These are phyloP conservation scores for Kryptolebias ocellatus DNA, from an alignment of 2,797 vertebrate genomes.

Conservation along the genomic window DNA sequence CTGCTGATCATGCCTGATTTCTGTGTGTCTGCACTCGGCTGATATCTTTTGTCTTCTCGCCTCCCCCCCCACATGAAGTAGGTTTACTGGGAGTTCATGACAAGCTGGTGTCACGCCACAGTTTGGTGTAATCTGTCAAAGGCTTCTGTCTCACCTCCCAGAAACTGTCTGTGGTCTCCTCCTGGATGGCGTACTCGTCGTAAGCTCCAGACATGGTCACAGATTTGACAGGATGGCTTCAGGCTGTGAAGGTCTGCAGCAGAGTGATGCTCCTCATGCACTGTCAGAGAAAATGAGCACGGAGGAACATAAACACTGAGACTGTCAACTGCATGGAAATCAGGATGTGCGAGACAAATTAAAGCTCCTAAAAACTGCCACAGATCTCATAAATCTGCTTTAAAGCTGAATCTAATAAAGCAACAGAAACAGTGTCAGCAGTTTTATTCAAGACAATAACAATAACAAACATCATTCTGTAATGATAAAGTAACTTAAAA, in stretches of 20 bases:
- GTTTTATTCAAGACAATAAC: no score
- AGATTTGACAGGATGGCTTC: conserved; percentile 61
- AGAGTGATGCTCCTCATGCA: conserved; percentile 62
- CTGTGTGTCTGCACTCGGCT: neutral
- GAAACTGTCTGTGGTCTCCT: conserved; percentile 95
- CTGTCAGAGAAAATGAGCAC: conserved; percentile 47
- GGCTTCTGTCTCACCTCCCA: conserved; percentile 90
- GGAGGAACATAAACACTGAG: conserved; percentile 26
- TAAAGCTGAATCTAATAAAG: neutral
- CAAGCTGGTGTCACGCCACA: conserved; percentile 4
- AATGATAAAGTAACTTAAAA: no score
- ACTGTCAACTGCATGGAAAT: neutral
- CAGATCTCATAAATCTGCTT: neutral
- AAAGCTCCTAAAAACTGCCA: neutral
- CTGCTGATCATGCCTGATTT: conserved; percentile 15
- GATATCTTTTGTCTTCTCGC: neutral
- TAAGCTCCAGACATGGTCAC: conserved; percentile 92
- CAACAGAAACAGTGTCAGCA: neutral
- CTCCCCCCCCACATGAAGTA: neutral
- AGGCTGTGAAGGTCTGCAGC: conserved; percentile 62
- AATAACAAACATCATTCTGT: no score
- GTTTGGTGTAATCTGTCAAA: conserved; percentile 36
- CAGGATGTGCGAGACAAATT: neutral
- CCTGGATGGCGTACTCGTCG: conserved; percentile 86
- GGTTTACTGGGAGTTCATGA: conserved; percentile 47